These are phyloP conservation scores for Tenthredo mesomela DNA, from an alignment of 2,888 invertebrate species.

Conservation along the genomic window DNA sequence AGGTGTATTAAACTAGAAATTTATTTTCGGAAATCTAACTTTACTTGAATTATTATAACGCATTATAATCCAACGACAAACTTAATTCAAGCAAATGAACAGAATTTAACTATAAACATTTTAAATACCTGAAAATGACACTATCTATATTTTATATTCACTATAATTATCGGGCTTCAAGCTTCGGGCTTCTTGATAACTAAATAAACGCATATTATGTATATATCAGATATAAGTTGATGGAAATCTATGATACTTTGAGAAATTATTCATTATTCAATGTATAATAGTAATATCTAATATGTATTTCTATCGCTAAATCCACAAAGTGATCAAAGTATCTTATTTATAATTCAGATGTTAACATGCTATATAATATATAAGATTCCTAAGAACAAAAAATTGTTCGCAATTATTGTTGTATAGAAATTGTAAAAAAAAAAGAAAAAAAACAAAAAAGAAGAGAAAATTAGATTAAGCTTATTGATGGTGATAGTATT, in stretches of 20 bases:
- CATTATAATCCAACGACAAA: background rate
- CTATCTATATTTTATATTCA: background rate
- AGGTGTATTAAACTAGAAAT: background rate
- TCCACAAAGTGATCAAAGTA: background rate
- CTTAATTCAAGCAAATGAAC: background rate
- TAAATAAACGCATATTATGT: background rate
- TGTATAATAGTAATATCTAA: background rate
- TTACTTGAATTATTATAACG: background rate
- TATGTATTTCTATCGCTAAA: background rate
- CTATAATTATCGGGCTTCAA: background rate
- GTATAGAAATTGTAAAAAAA: background rate
- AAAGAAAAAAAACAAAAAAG: background rate
- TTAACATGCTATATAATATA: background rate
- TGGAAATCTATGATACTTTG: background rate
- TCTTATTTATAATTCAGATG: background rate
- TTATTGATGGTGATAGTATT: background rate
- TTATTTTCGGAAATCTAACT: background rate
- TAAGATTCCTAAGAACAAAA: background rate
- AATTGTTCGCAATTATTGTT: background rate
- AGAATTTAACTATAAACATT: background rate
- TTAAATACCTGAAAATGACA: background rate
- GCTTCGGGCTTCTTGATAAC: background rate
- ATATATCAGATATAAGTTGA: background rate
- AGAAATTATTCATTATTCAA: background rate
- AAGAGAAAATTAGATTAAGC: background rate